Conservation (phyloP, 2,888 invertebrate genomes). For the Encarsia formosa region DNA sequence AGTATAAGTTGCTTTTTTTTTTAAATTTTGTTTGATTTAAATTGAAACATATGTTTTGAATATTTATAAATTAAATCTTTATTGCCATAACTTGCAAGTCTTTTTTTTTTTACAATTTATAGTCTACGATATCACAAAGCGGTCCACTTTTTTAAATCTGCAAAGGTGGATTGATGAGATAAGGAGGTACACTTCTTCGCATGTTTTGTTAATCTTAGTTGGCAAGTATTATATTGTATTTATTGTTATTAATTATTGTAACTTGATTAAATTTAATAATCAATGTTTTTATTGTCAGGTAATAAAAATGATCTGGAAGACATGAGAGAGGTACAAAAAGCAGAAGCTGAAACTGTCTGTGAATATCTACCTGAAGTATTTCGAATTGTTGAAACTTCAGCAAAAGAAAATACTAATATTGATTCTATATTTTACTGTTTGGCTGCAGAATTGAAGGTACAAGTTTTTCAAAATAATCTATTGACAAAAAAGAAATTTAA, state of each 20-base stretch:
- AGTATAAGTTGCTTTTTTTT: slow-evolving; percentile 4
- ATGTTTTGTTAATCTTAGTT: slow-evolving; percentile 84
- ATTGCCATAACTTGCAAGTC: not conserved
- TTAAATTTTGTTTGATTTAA: slow-evolving; percentile 20
- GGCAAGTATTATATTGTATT: slow-evolving; percentile 55
- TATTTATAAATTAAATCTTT: not conserved
- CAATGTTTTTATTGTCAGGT: slow-evolving; percentile 45
- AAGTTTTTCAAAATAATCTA: too few species aligned
- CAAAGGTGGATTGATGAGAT: slow-evolving; percentile 97
- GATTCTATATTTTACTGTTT: slow-evolving; percentile 83
- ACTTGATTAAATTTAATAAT: not conserved
- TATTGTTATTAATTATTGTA: not conserved
- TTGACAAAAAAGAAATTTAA: too few species aligned
- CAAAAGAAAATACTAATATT: slow-evolving; percentile 86
- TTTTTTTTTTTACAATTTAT: slow-evolving; percentile 38
- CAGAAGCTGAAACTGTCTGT: slow-evolving; percentile 83
- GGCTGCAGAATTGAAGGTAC: slow-evolving; percentile 82
- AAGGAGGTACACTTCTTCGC: slow-evolving; percentile 86
- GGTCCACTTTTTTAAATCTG: slow-evolving; percentile 84
- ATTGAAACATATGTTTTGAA: not conserved
- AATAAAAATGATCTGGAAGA: slow-evolving; percentile 85
- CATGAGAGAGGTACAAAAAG: slow-evolving; percentile 77
- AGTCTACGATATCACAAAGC: slow-evolving; percentile 94
- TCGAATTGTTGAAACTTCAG: slow-evolving; percentile 84
- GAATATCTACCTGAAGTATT: slow-evolving; percentile 82